phyloP scores from a whole-genome alignment of 2,888 invertebrate species.

The Epinotia bilunana region DNA sequence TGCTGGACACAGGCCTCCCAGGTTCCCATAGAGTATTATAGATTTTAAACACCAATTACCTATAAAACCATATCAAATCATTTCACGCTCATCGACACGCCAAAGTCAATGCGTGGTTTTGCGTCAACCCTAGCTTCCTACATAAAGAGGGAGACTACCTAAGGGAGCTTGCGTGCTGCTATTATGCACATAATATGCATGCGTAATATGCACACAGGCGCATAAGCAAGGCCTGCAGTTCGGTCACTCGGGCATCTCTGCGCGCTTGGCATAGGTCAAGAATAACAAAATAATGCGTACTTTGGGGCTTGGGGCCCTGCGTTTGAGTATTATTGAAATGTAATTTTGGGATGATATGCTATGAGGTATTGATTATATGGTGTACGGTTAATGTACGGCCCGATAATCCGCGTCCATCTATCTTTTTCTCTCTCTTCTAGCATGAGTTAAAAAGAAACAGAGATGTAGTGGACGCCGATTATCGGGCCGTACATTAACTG shows the following conservation, averaged over 20 bases:
- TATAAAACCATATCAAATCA: neutral
- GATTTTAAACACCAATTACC: neutral
- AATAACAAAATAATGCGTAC: conserved; percentile 40
- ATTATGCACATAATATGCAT: conserved; percentile 52
- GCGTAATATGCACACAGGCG: conserved; percentile 46
- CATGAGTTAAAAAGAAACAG: too few species aligned
- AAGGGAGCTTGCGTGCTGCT: conserved; percentile 62
- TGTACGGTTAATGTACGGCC: too few species aligned
- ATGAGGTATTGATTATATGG: too few species aligned
- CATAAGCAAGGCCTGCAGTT: conserved; percentile 49
- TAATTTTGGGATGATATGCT: too few species aligned
- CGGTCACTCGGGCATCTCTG: conserved; percentile 68
- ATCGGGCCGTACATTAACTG: too few species aligned
- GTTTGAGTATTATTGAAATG: neutral
- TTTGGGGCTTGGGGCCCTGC: neutral
- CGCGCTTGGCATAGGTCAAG: conserved; percentile 69
- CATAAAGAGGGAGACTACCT: conserved; percentile 65
- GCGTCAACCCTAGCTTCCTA: conserved; percentile 62
- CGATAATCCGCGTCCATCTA: too few species aligned
- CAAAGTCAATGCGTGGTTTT: neutral
- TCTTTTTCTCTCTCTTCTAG: too few species aligned
- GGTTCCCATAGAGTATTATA: neutral
- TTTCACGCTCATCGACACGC: neutral
- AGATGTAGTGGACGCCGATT: too few species aligned
- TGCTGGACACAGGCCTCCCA: too few species aligned